Conservation (phyloP, 2,797 vertebrate species). For the Sparus aurata region DNA sequence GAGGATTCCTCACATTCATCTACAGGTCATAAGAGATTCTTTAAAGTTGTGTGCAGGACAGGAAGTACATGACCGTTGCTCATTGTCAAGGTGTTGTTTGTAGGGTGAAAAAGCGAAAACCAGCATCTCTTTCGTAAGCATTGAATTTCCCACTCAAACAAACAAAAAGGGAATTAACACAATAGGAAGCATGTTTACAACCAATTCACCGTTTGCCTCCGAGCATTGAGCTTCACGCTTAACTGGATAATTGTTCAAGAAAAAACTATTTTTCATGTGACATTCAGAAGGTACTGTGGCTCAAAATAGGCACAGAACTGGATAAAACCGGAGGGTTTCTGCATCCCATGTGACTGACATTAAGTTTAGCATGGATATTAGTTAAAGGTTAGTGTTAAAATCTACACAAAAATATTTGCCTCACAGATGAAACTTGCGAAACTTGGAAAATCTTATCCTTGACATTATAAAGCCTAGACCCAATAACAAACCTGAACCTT, state of each 20-base stretch:
- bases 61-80: background rate
- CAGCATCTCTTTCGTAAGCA: background rate
- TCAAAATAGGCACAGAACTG: slow-evolving; percentile 53
- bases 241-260: slow-evolving; percentile 61
- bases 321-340: slow-evolving; percentile 37
- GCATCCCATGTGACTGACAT: slow-evolving; percentile 49
- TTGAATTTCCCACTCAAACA: slow-evolving; percentile 1
- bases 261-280: slow-evolving; percentile 73
- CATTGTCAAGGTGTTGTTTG: slow-evolving; percentile 6
- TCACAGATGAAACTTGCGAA: slow-evolving; percentile 9
- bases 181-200: slow-evolving; percentile 42
- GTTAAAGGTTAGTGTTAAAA: background rate
- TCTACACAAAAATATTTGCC: background rate
- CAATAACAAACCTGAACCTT: background rate
- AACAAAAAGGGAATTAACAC: background rate
- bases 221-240: slow-evolving; percentile 48
- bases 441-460: background rate
- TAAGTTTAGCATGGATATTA: slow-evolving; percentile 28
- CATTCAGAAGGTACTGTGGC: slow-evolving; percentile 64
- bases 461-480: background rate
- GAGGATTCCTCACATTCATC: slow-evolving; percentile 47
- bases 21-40: slow-evolving; percentile 4
- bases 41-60: slow-evolving; percentile 4
- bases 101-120: background rate
- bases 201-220: slow-evolving; percentile 12